Conservation (phyloP, 2,888 invertebrate species). For the Campoplex capitator region DNA sequence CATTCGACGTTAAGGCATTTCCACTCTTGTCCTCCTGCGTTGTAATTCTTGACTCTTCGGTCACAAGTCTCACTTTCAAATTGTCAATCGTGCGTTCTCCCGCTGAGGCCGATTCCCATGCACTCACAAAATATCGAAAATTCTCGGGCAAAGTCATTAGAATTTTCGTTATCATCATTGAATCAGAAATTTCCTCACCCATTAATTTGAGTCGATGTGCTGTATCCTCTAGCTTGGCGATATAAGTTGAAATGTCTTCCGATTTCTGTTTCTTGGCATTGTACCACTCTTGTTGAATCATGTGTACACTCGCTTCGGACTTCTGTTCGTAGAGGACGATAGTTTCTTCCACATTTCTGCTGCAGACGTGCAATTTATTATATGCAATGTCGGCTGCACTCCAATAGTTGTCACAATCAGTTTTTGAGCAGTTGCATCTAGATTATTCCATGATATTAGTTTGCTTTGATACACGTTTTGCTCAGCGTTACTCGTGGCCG, state of each 20-base stretch:
- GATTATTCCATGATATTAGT: slow-evolving; percentile 62
- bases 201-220: slow-evolving; percentile 60
- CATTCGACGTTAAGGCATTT: slow-evolving; percentile 18
- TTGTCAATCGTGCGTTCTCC: slow-evolving; percentile 61
- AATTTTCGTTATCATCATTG: slow-evolving; percentile 71
- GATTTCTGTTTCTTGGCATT: slow-evolving; percentile 54
- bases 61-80: slow-evolving; percentile 54
- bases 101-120: slow-evolving; percentile 66
- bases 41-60: slow-evolving; percentile 22
- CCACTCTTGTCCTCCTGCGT: slow-evolving; percentile 19
- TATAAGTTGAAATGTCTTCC: slow-evolving; percentile 69
- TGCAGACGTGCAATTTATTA: slow-evolving; percentile 73
- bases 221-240: slow-evolving; percentile 65
- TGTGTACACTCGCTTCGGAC: slow-evolving; percentile 72
- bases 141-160: slow-evolving; percentile 67
- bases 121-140: slow-evolving; percentile 70
- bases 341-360: slow-evolving; percentile 77
- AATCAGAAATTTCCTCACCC: slow-evolving; percentile 65
- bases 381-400: slow-evolving; percentile 69
- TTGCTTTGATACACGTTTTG: slow-evolving; percentile 17
- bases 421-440: slow-evolving; percentile 71
- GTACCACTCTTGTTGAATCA: slow-evolving; percentile 70
- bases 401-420: slow-evolving; percentile 72
- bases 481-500: neutral
- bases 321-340: slow-evolving; percentile 74